These are phyloP conservation scores for Temnothorax unifasciatus DNA, from an alignment of 2,888 invertebrate species.

Conservation along the genomic window DNA sequence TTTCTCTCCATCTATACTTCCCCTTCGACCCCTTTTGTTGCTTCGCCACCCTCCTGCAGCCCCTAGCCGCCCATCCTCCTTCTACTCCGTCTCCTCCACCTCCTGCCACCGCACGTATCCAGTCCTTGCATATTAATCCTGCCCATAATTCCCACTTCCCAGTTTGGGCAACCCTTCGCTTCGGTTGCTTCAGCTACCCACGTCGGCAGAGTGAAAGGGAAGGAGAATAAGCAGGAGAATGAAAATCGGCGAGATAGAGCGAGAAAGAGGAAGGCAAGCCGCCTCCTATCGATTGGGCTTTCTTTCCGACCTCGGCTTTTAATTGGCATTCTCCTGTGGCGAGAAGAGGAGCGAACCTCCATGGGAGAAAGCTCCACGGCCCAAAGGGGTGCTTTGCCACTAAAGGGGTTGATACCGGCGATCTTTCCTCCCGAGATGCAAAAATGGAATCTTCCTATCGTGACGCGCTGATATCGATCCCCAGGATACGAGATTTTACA, in stretches of 20 bases:
- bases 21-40: constrained; percentile 86
- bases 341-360: constrained; percentile 79
- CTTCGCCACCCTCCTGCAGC: constrained; percentile 79
- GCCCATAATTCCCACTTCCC: constrained; percentile 86
- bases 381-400: constrained; percentile 69
- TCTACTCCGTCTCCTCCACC: constrained; percentile 75
- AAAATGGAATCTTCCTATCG: constrained; percentile 54
- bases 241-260: constrained; percentile 68
- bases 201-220: constrained; percentile 74
- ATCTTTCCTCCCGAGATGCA: constrained; percentile 60
- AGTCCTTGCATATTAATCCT: constrained; percentile 87
- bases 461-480: constrained; percentile 28
- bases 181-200: constrained; percentile 80
- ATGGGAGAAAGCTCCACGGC: constrained; percentile 72
- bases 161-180: constrained; percentile 86
- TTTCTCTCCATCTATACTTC: constrained; percentile 79
- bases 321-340: constrained; percentile 86
- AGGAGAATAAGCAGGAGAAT: constrained; percentile 76
- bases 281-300: constrained; percentile 85
- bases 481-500: constrained; percentile 10
- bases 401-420: constrained; percentile 60
- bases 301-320: constrained; percentile 85
- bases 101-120: constrained; percentile 85
- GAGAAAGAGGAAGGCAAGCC: constrained; percentile 79
- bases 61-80: constrained; percentile 73